Evolutionary conservation across 2,888 invertebrate species (phyloP), one percentile per base, ranked within the genome.

Genomic region (Plusia festucae): DNA sequence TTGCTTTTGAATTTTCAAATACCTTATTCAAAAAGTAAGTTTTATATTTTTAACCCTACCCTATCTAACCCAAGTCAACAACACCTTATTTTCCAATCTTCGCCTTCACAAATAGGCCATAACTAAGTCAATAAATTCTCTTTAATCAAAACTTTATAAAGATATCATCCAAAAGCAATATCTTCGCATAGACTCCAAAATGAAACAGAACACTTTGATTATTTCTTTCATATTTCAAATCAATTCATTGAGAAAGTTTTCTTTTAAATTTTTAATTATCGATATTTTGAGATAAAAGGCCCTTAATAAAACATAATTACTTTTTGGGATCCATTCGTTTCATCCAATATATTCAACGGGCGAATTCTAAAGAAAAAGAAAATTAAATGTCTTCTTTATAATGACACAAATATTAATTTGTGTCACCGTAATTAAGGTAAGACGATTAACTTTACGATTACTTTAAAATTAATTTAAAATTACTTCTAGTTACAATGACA

Each of bases 221-320:
- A 68, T 71, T 58, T 52, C 18, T 58, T 68, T 73, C 30, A 55
- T 40, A 55, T 66, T 66, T 44, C 9, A 18, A 56, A 54, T 20
- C 34, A 68, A 71, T 68, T 40, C 2, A 66, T 63, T 58, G 46
- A 49, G 4, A 49, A 49, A n/a, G 40, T 40, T 40, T 40, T 40
- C 40, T n/a, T 40, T 15, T 1, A 40, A 40, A 15, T 40, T 15
- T n/a, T 40, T 34, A 13, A 34, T 40, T 0, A 40, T 5, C 40
- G 40, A 40, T 40, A 40, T 40, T 40, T n/a, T n/a, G 40, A 40
- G 15, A n/a, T 40, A 40, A 40, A 40, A 40, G n/a, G 15, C n/a
- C 15, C 40, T 34, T 34, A 34, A 34, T 34, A 2, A 34, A 34
- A 40, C 40, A n/a, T 40, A 40, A 40, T 40, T 40, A 40, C 40